Conservation (phyloP, 2,113 vertebrate genomes). For the Ascaphus truei region DNA sequence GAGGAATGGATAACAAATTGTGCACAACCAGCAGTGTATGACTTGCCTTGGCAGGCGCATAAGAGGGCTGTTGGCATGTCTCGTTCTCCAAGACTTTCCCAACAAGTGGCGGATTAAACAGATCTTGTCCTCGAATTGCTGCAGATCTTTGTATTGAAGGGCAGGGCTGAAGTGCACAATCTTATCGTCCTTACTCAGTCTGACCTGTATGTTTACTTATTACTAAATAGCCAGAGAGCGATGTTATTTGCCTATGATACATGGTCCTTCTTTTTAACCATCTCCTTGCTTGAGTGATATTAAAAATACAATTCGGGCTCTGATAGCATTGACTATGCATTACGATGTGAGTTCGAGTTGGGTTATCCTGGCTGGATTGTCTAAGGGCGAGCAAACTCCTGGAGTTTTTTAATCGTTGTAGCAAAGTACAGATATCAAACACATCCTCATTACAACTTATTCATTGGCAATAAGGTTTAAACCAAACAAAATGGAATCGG, state of each 20-base stretch:
- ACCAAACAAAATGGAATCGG: too few species aligned
- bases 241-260: not conserved
- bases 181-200: conserved; percentile 12
- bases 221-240: not conserved
- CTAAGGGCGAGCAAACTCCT: too few species aligned
- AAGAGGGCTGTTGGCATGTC: not conserved
- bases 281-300: too few species aligned
- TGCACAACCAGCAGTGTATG: not conserved
- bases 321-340: not conserved
- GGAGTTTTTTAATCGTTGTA: too few species aligned
- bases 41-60: not conserved
- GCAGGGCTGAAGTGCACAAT: not conserved
- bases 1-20: not conserved
- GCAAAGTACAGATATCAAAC: too few species aligned
- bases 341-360: too few species aligned
- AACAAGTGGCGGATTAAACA: not conserved
- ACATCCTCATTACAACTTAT: too few species aligned
- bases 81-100: not conserved
- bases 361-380: too few species aligned
- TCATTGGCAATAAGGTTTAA: too few species aligned
- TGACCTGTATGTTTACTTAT: conserved; percentile 6
- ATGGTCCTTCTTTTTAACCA: too few species aligned
- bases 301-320: not conserved
- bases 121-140: not conserved
- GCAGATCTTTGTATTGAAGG: not conserved